Base-by-base conservation (phyloP, 2,797 vertebrate species). In the Hippoglossus hippoglossus region DNA sequence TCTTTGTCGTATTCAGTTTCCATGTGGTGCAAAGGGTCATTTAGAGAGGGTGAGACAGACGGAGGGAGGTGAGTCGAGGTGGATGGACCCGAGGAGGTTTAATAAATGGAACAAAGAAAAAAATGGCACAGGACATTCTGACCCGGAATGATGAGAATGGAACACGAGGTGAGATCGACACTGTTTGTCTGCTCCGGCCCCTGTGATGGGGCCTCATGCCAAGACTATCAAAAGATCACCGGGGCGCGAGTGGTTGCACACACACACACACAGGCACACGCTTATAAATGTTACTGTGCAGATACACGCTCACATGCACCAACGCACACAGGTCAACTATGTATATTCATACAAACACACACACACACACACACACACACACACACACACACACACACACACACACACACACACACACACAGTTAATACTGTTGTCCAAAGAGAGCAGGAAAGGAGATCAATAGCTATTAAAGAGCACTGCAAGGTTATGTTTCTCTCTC, bases 391-490 rank as follows among this genome's bases (percentile, higher is more conserved):
- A 56, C 31, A 25, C 55, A 41, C 11, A 46, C 34, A 47, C 46
- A 51, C 68, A 55, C 22, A 46, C 52, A 53, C 19, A 47, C 72
- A 59, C 26, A 41, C 59, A 41, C 52, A 63, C 39, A 74, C 19
- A 50, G 55, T 63, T 76, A 75, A 72, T 71, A 66, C 74, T 74
- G 66, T 71, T 79, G 58, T 86, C 57, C n/a, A 49, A 58, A 70
- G 51, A 75, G 69, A 80, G 68, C 79, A 76, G 81, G 77, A 76
- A 78, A 73, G 63, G 63, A 79, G 75, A 93, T 93, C 92, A 75
- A 92, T 93, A 92, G 81, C 89, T 90, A 84, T 92, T 91, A 90
- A 84, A 86, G 83, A 79, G 88, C 76, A 75, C 70, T 75, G 75
- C 59, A 76, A 86, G 82, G 67, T 85, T 79, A 72, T 70, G 60